Evolutionary conservation across 1,140 invertebrate species (phyloP).

Genomic region (Apocrypta bakeri): DNA sequence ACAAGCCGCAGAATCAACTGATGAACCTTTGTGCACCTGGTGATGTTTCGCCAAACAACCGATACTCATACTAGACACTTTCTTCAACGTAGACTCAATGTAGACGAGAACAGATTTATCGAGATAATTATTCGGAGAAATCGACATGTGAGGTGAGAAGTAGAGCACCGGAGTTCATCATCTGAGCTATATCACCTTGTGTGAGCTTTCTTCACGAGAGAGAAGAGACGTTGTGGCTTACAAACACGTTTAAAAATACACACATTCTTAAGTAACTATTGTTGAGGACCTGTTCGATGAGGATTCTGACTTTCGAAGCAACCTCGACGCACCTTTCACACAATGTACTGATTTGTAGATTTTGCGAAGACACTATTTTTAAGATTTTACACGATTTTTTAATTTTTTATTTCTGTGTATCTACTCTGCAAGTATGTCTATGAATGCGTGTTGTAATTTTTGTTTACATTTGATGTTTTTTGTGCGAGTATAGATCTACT

Average conservation of each 20-base stretch:
- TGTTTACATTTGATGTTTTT: neutral
- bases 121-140: neutral
- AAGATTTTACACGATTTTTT: neutral
- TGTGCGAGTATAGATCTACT: neutral
- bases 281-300: neutral
- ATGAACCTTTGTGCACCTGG: constrained; percentile 54
- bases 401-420: neutral
- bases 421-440: neutral
- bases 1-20: constrained; percentile 54
- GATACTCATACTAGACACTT: constrained; percentile 29
- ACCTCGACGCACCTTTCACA: constrained; percentile 6
- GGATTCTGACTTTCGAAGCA: neutral
- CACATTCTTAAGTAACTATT: neutral
- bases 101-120: neutral
- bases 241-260: neutral
- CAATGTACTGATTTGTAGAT: constrained; percentile 18
- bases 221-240: constrained; percentile 15
- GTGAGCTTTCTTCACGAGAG: constrained; percentile 26
- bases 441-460: neutral
- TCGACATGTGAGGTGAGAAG: constrained; percentile 37
- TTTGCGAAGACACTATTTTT: neutral
- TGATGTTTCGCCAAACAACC: constrained; percentile 56
- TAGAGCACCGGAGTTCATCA: neutral
- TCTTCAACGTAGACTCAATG: neutral
- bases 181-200: neutral